Evolutionary conservation across 1,140 invertebrate species (phyloP), one percentile per base, ranked within the genome.

Genomic region (Varroa destructor): DNA sequence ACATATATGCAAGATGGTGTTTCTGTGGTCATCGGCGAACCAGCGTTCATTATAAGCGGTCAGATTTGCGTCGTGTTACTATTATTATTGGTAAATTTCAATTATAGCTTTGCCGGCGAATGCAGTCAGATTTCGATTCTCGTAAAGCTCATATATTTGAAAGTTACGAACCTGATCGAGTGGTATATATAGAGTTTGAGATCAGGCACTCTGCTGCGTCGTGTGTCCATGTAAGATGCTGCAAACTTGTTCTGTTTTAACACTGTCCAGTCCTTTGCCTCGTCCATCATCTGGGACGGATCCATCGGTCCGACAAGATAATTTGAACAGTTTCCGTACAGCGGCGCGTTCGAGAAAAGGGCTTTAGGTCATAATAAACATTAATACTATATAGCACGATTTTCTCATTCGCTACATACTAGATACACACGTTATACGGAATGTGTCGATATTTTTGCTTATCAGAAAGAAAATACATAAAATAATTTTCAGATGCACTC

Each of bases 11-110:
- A 8, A 3, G 3, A 51, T 8, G 3, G 8, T 51, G 8, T 8
- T 51, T 51, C 8, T 51, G 46, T 51, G 46, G 46, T 51, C 46
- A 51, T 51, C 46, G 46, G 46, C 4, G 46, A 8, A 51, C 8
- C 3, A 51, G 46, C 46, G 46, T 51, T 51, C 25, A 8, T 8
- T 51, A 51, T 51, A 8, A 51, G 46, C 8, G 3, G 46, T 51
- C 8, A 8, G 3, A 8, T 8, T 51, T 8, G 46, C 46, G 4
- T 51, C 46, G 46, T 37, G 40, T 37, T 12, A 25, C 25, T 46
- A 67, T 37, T 67, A 37, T 2, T 37, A 67, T 67, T 67, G 61
- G 61, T 67, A 67, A 1, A 67, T 40, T 37, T 40, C 46, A 40
- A 67, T 37, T 3, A 25, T 40, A 12, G 40, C 14, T 14, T 67